Conservation (phyloP, 2,888 invertebrate genomes). For the Horisme vitalbata region DNA sequence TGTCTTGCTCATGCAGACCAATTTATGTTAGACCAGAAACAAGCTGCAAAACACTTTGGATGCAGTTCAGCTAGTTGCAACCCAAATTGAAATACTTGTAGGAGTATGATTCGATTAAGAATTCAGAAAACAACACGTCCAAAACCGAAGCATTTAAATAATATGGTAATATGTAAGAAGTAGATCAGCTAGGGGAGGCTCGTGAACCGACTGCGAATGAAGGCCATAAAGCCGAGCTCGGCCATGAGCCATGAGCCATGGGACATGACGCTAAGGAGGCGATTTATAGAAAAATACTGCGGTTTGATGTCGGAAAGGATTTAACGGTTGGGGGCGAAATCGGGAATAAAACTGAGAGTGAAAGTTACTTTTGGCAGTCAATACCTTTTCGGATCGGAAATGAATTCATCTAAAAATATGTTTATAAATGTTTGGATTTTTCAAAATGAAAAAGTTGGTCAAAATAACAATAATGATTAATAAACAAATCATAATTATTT, state of each 20-base stretch:
- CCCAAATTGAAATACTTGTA: neutral
- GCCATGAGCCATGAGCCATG: neutral
- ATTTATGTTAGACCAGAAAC: no score
- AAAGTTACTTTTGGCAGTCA: no score
- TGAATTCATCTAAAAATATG: no score
- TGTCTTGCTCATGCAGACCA: no score
- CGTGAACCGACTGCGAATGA: constrained; percentile 14
- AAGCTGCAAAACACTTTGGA: no score
- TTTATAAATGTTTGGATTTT: no score
- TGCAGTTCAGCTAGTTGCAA: no score
- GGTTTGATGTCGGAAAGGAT: constrained; percentile 16
- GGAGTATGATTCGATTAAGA: neutral
- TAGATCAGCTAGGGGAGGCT: constrained; percentile 20
- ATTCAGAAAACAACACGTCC: constrained; percentile 16
- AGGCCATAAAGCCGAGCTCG: constrained; percentile 12
- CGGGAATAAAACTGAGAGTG: neutral
- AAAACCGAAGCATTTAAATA: constrained; percentile 21
- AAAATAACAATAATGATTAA: no score
- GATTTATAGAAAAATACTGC: constrained; percentile 24
- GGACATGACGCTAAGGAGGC: constrained; percentile 9
- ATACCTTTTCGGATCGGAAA: no score
- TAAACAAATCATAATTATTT: no score
- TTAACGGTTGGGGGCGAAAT: constrained; percentile 8
- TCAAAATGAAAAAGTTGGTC: no score
- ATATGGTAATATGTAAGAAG: constrained; percentile 24